Percentiles rank a stretch among this genome's conserved stretches.
Evolutionary conservation across 2,888 invertebrate species (phyloP).

Genomic region (Frankliniella intonsa): DNA sequence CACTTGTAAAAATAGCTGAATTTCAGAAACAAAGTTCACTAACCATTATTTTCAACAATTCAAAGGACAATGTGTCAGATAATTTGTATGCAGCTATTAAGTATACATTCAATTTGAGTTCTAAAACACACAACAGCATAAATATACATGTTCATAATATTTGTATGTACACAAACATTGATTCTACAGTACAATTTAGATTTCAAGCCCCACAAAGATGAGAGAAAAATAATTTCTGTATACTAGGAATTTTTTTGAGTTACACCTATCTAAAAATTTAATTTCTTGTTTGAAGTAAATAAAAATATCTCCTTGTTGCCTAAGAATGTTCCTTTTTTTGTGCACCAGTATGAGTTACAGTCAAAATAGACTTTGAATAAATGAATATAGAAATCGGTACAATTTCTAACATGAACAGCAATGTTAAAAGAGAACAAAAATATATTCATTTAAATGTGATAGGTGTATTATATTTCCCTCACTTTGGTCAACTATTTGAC

Average conservation of each 20-base stretch:
- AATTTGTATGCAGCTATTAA: neutral
- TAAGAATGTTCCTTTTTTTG: neutral
- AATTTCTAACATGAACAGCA: slow-evolving; percentile 22
- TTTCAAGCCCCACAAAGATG: neutral
- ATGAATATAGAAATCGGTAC: neutral
- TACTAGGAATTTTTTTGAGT: neutral
- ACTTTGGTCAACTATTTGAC: slow-evolving; percentile 15
- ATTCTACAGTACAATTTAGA: neutral
- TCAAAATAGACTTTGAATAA: slow-evolving; percentile 27
- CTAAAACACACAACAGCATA: slow-evolving; percentile 4
- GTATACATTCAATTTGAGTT: neutral
- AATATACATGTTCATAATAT: neutral
- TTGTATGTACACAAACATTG: neutral
- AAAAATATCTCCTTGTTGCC: neutral
- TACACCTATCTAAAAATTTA: neutral
- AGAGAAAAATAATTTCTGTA: neutral
- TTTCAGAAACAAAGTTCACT: neutral
- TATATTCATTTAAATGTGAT: neutral
- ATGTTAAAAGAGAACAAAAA: neutral
- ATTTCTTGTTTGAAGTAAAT: neutral
- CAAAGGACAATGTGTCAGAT: neutral
- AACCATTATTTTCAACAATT: neutral
- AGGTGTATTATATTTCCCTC: slow-evolving; percentile 3
- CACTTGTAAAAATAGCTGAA: neutral
- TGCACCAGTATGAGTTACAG: slow-evolving; percentile 22